These are phyloP conservation scores for Digitonthophagus gazella DNA, from an alignment of 2,888 invertebrate genomes.

Conservation along the genomic window DNA sequence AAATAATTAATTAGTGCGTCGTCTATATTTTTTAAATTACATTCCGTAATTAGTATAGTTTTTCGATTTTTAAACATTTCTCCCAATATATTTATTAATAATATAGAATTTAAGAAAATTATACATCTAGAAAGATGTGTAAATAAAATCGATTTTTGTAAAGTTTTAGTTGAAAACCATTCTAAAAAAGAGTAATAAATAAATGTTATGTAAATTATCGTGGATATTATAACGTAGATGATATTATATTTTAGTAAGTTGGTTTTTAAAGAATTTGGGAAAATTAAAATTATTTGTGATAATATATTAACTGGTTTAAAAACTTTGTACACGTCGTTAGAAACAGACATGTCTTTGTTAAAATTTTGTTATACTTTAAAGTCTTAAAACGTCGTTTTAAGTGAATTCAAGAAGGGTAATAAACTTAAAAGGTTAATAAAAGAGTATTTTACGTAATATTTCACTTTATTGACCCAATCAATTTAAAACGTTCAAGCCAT, in stretches of 20 bases:
- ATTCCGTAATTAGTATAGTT: background rate
- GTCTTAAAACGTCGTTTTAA: too few species aligned
- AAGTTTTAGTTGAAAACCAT: background rate
- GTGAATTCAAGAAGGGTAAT: too few species aligned
- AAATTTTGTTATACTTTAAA: too few species aligned
- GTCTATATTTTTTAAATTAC: background rate
- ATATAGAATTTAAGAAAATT: background rate
- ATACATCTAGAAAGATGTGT: background rate
- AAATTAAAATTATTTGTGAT: constrained; percentile 6
- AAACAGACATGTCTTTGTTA: background rate
- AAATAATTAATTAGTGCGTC: constrained; percentile 4
- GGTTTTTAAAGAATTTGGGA: constrained; percentile 3
- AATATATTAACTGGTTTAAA: constrained; percentile 2
- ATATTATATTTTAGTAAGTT: background rate
- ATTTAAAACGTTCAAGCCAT: background rate
- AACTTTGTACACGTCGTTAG: constrained; percentile 11
- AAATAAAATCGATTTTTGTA: background rate
- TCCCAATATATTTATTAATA: background rate
- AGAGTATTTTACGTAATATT: background rate
- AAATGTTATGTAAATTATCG: background rate
- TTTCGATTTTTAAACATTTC: background rate
- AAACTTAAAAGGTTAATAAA: too few species aligned
- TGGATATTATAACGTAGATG: background rate
- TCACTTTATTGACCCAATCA: background rate
- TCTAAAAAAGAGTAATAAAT: background rate